Percentiles rank a stretch among this genome's conserved stretches.
Evolutionary conservation across 2,113 vertebrate genomes (phyloP).

Genomic region (Protomyctophum bolini): DNA sequence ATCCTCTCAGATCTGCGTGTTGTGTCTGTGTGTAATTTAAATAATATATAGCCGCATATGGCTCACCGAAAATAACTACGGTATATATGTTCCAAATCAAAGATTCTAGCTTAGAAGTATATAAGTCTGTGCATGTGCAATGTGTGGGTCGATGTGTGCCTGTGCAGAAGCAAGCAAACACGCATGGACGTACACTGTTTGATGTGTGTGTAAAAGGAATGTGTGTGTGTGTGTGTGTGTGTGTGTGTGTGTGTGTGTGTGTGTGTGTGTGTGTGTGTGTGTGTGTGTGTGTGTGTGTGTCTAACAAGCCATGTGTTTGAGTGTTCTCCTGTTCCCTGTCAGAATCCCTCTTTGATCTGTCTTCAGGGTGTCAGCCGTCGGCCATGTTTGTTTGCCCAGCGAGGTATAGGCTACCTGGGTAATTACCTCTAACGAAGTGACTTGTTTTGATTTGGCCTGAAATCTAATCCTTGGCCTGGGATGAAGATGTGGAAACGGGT

Average conservation of each 20-base stretch:
- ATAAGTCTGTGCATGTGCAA: neutral
- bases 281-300: neutral
- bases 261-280: constrained; percentile 4
- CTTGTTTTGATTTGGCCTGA: constrained; percentile 79
- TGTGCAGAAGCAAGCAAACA: neutral
- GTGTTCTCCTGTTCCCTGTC: constrained; percentile 55
- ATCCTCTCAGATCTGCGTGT: neutral
- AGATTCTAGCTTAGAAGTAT: neutral
- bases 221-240: neutral
- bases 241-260: neutral
- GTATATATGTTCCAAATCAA: no score
- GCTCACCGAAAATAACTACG: no score
- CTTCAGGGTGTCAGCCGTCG: constrained; percentile 70
- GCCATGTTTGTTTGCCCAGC: constrained; percentile 77
- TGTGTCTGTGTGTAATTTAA: no score
- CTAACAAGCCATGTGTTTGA: constrained; percentile 28
- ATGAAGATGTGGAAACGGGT: constrained; percentile 57
- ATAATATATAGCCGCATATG: no score
- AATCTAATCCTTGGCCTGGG: constrained; percentile 63
- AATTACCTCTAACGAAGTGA: constrained; percentile 79
- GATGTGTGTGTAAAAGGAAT: neutral
- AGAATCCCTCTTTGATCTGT: constrained; percentile 72
- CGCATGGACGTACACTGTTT: neutral
- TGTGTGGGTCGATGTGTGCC: constrained; percentile 1
- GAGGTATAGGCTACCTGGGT: constrained; percentile 75